Evolutionary conservation across 2,113 vertebrate species (phyloP).

Genomic region (Panthera leo): DNA sequence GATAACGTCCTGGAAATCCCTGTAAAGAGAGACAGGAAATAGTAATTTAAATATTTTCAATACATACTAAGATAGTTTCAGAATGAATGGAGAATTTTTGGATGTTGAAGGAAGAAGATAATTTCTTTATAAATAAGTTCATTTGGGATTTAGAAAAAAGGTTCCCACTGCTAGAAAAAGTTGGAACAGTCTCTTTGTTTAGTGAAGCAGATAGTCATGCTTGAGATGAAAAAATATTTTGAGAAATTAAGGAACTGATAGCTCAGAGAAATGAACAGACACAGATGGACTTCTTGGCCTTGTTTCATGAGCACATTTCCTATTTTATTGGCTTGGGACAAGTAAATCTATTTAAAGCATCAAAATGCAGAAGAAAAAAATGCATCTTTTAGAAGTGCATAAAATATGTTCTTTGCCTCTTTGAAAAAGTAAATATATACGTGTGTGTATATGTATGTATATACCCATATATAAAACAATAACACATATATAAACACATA

Average conservation of each 20-base stretch:
- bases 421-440: neutral
- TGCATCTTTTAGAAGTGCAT: neutral
- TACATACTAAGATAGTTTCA: neutral
- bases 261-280: slow-evolving; percentile 44
- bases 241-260: slow-evolving; percentile 63
- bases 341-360: slow-evolving; percentile 34
- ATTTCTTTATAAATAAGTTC: neutral
- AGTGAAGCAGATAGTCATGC: slow-evolving; percentile 28
- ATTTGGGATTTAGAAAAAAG: neutral
- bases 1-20: neutral
- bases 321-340: neutral
- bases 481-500: too few relatives aligned
- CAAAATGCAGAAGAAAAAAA: slow-evolving; percentile 33
- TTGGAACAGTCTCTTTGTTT: slow-evolving; percentile 46
- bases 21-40: neutral
- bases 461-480: neutral
- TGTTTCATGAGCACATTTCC: slow-evolving; percentile 25
- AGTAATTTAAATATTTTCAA: neutral
- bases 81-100: neutral
- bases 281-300: slow-evolving; percentile 55
- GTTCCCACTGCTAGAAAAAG: neutral
- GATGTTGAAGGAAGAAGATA: neutral
- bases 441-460: neutral
- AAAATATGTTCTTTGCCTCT: neutral
- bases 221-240: slow-evolving; percentile 62